Evolutionary conservation across 2,797 vertebrate species (phyloP).

Genomic region (Buphagus erythrorhynchus): DNA sequence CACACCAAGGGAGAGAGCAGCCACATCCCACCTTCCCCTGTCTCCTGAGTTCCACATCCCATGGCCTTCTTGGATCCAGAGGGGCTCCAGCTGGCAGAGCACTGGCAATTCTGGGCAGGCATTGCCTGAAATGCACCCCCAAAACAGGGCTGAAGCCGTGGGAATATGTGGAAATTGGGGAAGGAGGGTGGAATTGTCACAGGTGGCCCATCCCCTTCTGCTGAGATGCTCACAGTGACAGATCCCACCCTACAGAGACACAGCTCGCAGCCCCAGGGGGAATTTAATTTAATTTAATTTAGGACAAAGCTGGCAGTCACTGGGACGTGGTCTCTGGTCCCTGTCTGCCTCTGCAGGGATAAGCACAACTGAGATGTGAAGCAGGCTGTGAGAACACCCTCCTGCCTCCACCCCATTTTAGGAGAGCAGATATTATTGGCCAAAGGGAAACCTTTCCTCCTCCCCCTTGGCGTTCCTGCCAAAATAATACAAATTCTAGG

Average conservation of each 20-base stretch:
- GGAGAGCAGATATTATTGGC: background rate
- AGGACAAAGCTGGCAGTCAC: background rate
- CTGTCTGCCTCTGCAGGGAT: background rate
- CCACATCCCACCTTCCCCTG: background rate
- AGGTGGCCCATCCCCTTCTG: accelerated
- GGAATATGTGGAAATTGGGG: background rate
- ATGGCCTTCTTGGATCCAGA: accelerated
- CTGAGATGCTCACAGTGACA: background rate
- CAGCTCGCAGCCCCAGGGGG: background rate
- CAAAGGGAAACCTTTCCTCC: background rate
- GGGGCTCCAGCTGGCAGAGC: background rate
- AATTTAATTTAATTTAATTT: background rate
- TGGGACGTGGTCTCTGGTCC: background rate
- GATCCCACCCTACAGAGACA: background rate
- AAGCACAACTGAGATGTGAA: background rate
- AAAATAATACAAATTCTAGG: background rate
- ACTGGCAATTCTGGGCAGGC: background rate
- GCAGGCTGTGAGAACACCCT: background rate
- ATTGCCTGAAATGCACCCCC: background rate
- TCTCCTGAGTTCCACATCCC: background rate
- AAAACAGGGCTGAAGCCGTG: accelerated
- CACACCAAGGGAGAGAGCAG: background rate
- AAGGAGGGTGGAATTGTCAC: background rate
- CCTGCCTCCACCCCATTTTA: background rate
- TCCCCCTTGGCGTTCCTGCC: background rate